Base-by-base conservation (phyloP, 2,113 vertebrate species). In the Ageneiosus marmoratus region DNA sequence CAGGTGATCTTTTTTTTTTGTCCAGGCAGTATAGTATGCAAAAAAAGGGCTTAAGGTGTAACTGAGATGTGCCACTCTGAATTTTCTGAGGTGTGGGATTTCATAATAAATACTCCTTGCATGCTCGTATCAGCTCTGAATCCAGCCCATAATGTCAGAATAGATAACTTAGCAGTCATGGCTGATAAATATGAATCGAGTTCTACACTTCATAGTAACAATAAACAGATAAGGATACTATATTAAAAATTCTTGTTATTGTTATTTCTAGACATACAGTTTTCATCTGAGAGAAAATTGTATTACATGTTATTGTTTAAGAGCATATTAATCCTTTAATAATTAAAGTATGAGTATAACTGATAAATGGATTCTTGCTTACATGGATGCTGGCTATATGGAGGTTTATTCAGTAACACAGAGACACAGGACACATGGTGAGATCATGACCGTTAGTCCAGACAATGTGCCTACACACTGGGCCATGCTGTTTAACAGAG, bases 391-490 rank as follows among this genome's bases (percentile, higher is more conserved):
- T 65, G 80, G 55, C 44, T 46, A 27, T 62, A 41, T 72, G 29
- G 24, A 79, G 70, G 69, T 60, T 15, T 37, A 77, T 84, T 56
- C 46, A 85, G 34, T 32, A 34, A 79, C 63, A 86, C 83, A 80
- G 53, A 83, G 51, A 88, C 75, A 82, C 74, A 37, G 60, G 81
- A 87, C 77, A 81, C 74, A 83, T 77, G 79, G 69, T 70, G 81
- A 77, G 29, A 55, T 29, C 50, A 74, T 75, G 85, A 82, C 48
- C 56, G 48, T 85, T 85, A 83, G 85, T 83, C 63, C 76, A 86
- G 63, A 83, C 75, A 80, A 83, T 58, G 67, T 34, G 74, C 77
- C 29, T 81, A 76, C 74, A 83, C 79, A 77, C 72, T 77, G 72
- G 22, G 83, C 67, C 77, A 76, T 86, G 83, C 83, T 78, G 51